phyloP scores from a whole-genome alignment of 2,113 vertebrate species.

The Sinocyclocheilus grahami region DNA sequence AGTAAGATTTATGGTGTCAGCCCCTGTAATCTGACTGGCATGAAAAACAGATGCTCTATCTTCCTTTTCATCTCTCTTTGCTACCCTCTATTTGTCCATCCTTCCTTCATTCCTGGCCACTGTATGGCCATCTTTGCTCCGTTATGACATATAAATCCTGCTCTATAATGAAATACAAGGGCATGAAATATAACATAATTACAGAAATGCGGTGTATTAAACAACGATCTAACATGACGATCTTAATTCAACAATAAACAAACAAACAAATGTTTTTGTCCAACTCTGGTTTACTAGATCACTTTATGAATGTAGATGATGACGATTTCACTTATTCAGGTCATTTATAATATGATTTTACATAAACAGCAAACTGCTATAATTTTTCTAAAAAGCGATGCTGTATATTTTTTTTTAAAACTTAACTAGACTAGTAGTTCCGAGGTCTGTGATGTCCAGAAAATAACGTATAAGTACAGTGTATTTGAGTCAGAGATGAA shows the following conservation, averaged over 20 bases:
- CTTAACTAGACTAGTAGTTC: background rate
- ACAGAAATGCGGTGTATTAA: background rate
- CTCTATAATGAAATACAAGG: slow-evolving; percentile 1
- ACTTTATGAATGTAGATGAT: background rate
- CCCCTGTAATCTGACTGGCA: slow-evolving; percentile 72
- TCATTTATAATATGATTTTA: background rate
- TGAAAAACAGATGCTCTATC: slow-evolving; percentile 65
- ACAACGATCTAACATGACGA: background rate
- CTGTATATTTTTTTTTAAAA: background rate
- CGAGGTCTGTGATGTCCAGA: background rate
- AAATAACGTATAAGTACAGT: too few species aligned
- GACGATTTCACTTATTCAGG: background rate
- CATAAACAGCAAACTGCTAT: background rate
- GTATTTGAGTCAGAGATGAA: background rate
- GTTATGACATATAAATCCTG: slow-evolving; percentile 35
- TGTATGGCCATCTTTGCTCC: background rate
- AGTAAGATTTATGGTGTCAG: slow-evolving; percentile 81
- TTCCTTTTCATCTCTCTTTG: slow-evolving; percentile 9
- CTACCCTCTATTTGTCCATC: background rate
- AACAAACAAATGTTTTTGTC: background rate
- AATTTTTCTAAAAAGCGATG: background rate
- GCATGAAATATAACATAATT: slow-evolving; percentile 29
- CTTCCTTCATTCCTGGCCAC: background rate
- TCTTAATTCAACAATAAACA: background rate
- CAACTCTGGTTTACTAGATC: background rate